These are phyloP conservation scores for Perca fluviatilis DNA, from an alignment of 2,113 vertebrate species.

Conservation along the genomic window DNA sequence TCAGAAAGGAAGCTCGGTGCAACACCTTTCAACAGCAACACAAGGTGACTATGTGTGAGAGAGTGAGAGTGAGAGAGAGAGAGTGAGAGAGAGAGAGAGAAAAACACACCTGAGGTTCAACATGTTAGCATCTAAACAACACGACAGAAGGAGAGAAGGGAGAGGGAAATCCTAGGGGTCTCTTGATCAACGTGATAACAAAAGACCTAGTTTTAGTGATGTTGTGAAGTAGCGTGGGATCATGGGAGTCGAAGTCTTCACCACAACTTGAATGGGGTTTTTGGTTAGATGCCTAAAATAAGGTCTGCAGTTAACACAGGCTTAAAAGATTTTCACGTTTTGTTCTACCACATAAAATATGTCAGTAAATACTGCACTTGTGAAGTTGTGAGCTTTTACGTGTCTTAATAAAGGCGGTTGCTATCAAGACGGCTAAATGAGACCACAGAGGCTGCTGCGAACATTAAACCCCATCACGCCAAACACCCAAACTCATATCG, in stretches of 20 bases:
- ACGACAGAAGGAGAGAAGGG: background rate
- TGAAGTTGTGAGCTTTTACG: background rate
- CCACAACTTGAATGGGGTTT: background rate
- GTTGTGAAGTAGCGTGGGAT: no score
- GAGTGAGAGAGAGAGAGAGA: no score
- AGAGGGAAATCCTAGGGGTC: no score
- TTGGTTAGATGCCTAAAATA: background rate
- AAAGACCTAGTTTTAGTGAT: no score
- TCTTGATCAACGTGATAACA: no score
- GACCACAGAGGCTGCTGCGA: background rate
- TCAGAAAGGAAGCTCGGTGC: background rate
- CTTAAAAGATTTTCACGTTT: background rate
- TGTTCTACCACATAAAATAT: background rate
- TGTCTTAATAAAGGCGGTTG: background rate
- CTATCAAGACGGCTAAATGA: background rate
- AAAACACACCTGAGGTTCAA: background rate
- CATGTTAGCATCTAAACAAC: background rate
- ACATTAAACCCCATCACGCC: background rate
- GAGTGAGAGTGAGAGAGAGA: no score
- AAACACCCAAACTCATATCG: no score
- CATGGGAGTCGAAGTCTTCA: no score
- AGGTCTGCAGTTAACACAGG: background rate
- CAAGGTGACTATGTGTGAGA: slow-evolving; percentile 31
- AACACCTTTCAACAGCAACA: slow-evolving; percentile 34
- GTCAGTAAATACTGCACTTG: background rate